Conservation (phyloP, 1,140 invertebrate genomes). For the Pararge aegeria region DNA sequence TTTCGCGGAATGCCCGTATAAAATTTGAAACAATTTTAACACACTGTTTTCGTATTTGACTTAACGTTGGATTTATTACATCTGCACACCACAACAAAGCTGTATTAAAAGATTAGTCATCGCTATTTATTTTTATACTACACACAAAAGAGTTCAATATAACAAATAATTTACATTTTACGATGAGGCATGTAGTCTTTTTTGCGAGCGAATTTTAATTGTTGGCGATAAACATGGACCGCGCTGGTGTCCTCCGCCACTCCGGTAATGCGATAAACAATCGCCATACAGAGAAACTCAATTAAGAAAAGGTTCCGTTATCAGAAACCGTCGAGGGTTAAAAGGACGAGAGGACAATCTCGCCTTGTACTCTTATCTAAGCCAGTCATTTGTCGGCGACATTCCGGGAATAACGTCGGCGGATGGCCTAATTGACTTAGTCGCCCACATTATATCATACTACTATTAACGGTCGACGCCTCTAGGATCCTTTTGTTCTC, state of each 20-base stretch:
- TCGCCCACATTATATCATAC: conserved; percentile 69
- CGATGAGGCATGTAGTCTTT: background rate
- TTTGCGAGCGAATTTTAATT: conserved; percentile 35
- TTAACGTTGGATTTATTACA: conserved; percentile 38
- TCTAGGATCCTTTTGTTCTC: conserved; percentile 70
- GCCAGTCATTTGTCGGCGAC: conserved; percentile 70
- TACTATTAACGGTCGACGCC: conserved; percentile 60
- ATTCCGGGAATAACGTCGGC: conserved; percentile 74
- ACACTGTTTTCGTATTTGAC: conserved; percentile 38
- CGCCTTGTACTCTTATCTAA: conserved; percentile 62
- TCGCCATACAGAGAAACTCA: conserved; percentile 64
- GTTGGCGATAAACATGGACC: conserved; percentile 44
- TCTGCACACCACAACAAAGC: conserved; percentile 37
- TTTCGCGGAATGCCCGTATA: conserved; percentile 28
- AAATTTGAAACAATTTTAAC: conserved; percentile 33
- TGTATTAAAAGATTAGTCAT: conserved; percentile 36
- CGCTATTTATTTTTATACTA: conserved; percentile 29
- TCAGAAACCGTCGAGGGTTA: conserved; percentile 51
- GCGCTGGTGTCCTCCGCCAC: conserved; percentile 36
- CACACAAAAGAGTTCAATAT: conserved; percentile 18
- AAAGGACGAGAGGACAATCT: conserved; percentile 53
- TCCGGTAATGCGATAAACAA: conserved; percentile 63
- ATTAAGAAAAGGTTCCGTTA: conserved; percentile 71
- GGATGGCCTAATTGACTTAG: conserved; percentile 75
- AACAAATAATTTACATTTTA: background rate